Evolutionary conservation across 2,888 invertebrate genomes (phyloP).

Genomic region (Pardosa pseudoannulata): DNA sequence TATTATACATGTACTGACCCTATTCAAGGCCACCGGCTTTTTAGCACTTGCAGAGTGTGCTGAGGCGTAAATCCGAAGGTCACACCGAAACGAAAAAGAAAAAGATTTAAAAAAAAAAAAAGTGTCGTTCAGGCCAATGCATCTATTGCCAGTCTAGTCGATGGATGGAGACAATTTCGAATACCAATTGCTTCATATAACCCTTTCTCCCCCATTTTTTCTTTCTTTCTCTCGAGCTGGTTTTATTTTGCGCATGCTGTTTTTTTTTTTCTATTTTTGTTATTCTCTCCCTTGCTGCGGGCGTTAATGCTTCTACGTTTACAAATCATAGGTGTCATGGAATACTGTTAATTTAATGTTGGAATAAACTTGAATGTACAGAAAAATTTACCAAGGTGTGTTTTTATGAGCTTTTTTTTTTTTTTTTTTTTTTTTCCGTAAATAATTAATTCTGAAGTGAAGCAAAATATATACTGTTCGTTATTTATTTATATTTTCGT

Average conservation of each 20-base stretch:
- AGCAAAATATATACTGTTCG: too few species aligned
- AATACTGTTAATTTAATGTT: too few species aligned
- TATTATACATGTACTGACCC: slow-evolving; percentile 59
- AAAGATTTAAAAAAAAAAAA: slow-evolving; percentile 18
- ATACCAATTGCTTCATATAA: slow-evolving; percentile 2
- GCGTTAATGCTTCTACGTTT: too few species aligned
- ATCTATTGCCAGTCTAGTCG: slow-evolving; percentile 33
- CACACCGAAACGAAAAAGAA: slow-evolving; percentile 24
- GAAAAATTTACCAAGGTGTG: too few species aligned
- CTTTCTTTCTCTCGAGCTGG: neutral
- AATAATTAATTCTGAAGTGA: too few species aligned
- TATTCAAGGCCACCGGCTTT: slow-evolving; percentile 64
- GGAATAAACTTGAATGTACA: too few species aligned
- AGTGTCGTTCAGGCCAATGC: slow-evolving; percentile 49
- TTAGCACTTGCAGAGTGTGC: slow-evolving; percentile 46
- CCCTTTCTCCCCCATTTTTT: neutral
- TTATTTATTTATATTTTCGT: too few species aligned
- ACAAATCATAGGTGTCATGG: too few species aligned
- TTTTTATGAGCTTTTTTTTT: too few species aligned
- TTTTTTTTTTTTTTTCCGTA: too few species aligned
- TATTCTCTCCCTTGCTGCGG: too few species aligned
- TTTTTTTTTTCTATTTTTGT: too few species aligned
- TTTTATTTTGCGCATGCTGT: neutral
- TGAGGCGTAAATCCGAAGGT: slow-evolving; percentile 60
- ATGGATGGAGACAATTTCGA: slow-evolving; percentile 12